Conservation (phyloP, 2,888 invertebrate genomes). For the Phortica okadai region DNA sequence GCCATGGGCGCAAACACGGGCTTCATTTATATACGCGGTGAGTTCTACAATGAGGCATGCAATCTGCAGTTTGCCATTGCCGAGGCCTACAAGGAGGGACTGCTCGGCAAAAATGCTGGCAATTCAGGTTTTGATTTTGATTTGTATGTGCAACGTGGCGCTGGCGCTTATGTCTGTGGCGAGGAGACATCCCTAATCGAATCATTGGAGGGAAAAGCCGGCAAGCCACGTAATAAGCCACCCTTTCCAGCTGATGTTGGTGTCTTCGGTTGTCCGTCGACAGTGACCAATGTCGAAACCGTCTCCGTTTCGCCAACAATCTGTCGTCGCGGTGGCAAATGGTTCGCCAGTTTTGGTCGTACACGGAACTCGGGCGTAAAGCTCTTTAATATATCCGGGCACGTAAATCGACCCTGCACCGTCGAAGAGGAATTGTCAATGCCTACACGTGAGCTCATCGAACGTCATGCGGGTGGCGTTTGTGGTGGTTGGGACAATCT, state of each 20-base stretch:
- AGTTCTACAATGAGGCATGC: slow-evolving; percentile 99
- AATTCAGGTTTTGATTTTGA: slow-evolving; percentile 94
- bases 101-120: slow-evolving; percentile 81
- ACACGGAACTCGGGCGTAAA: slow-evolving; percentile 97
- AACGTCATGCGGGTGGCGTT: slow-evolving; percentile 97
- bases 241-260: slow-evolving; percentile 99
- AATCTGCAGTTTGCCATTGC: slow-evolving; percentile 96
- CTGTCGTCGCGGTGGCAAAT: slow-evolving; percentile 93
- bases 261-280: slow-evolving; percentile 98
- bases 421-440: slow-evolving; percentile 99
- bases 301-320: slow-evolving; percentile 96
- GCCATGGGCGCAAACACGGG: slow-evolving; percentile 98
- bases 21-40: slow-evolving; percentile 98
- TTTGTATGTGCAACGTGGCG: slow-evolving; percentile 96
- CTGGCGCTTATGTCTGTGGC: slow-evolving; percentile 80
- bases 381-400: slow-evolving; percentile 79
- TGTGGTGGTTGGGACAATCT: slow-evolving; percentile 98
- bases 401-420: slow-evolving; percentile 95
- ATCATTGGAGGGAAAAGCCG: slow-evolving; percentile 97
- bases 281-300: slow-evolving; percentile 98
- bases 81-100: slow-evolving; percentile 89
- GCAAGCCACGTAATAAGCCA: slow-evolving; percentile 97
- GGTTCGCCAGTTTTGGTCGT: slow-evolving; percentile 97
- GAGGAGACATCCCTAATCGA: slow-evolving; percentile 99
- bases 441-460: slow-evolving; percentile 93